phyloP scores from a whole-genome alignment of 2,888 invertebrate species.

The Acanthosepion lycidas region DNA sequence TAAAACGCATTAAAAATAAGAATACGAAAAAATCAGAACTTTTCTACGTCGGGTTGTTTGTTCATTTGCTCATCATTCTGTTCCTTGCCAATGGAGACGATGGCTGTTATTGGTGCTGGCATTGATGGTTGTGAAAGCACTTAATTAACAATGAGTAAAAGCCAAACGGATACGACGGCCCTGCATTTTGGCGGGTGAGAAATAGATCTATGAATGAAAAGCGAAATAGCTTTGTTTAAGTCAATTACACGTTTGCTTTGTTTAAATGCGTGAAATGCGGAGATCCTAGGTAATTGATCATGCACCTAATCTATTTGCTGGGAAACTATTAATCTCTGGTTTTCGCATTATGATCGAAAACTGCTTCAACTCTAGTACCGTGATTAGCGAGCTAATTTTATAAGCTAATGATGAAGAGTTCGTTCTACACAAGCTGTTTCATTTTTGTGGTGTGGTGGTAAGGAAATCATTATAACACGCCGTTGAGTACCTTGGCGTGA shows the following conservation, averaged over 20 bases:
- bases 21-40: no score
- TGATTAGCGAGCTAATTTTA: no score
- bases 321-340: not conserved
- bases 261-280: not conserved
- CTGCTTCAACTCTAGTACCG: no score
- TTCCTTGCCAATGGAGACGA: not conserved
- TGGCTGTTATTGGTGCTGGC: not conserved
- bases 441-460: no score
- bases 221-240: not conserved
- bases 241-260: not conserved
- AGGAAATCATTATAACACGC: no score
- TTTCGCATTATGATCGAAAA: no score
- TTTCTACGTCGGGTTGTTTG: not conserved
- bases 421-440: no score
- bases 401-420: no score
- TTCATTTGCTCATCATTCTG: not conserved
- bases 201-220: constrained; percentile 1
- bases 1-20: not conserved
- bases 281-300: not conserved
- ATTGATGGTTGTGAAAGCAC: not conserved
- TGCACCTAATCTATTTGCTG: not conserved
- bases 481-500: no score
- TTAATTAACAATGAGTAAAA: not conserved
- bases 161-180: not conserved
- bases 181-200: not conserved